phyloP scores from a whole-genome alignment of 1,140 invertebrate species.

The Lepidurus arcticus region DNA sequence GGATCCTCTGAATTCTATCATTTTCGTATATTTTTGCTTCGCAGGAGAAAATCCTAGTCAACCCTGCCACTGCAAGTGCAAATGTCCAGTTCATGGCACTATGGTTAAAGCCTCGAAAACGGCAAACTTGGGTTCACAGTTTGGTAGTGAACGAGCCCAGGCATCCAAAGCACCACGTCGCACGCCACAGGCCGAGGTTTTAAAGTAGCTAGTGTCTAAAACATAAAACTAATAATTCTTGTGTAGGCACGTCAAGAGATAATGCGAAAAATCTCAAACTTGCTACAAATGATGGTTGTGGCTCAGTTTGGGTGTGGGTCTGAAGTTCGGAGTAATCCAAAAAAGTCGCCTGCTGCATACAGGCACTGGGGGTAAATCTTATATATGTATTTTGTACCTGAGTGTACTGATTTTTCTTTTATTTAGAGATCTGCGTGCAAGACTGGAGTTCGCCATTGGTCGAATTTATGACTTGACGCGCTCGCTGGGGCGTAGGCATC shows the following conservation, averaged over 20 bases:
- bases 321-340: conserved; percentile 46
- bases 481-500: conserved; percentile 48
- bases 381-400: not conserved
- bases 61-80: conserved; percentile 53
- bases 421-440: conserved; percentile 77
- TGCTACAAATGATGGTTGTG: conserved; percentile 87
- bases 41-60: conserved; percentile 36
- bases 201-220: not conserved
- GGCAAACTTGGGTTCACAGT: not conserved
- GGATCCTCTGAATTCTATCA: not conserved
- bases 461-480: conserved; percentile 59
- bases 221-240: conserved; percentile 22
- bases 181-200: not conserved
- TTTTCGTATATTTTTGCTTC: conserved; percentile 1
- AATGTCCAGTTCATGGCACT: conserved; percentile 55
- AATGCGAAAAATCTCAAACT: conserved; percentile 67
- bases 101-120: conserved; percentile 25
- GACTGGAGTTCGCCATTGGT: conserved; percentile 82
- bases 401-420: conserved; percentile 31
- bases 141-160: not conserved
- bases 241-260: conserved; percentile 50
- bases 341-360: not conserved
- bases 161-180: not conserved
- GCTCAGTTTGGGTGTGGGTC: conserved; percentile 85
- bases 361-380: conserved; percentile 23